These are phyloP conservation scores for Aeoliscus strigatus DNA, from an alignment of 2,797 vertebrate genomes.

Conservation along the genomic window DNA sequence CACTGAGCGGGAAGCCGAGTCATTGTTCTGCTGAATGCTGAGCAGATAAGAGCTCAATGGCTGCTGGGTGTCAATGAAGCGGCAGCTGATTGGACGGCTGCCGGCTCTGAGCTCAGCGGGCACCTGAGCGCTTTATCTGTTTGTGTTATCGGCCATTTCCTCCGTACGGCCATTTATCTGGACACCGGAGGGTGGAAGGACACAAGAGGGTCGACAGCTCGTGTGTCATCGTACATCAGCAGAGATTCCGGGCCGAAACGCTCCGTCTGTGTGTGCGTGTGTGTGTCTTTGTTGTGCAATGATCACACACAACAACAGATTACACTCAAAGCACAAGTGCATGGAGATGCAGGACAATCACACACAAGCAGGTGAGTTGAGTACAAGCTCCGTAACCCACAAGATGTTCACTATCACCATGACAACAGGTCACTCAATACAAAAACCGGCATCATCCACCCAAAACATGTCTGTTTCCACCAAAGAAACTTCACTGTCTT, in stretches of 20 bases:
- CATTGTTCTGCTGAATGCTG: slow-evolving; percentile 77
- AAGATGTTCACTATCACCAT: no score
- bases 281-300: slow-evolving; percentile 24
- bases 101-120: slow-evolving; percentile 70
- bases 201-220: slow-evolving; percentile 66
- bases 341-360: no score
- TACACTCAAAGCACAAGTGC: no score
- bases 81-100: slow-evolving; percentile 71
- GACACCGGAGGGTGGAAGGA: slow-evolving; percentile 56
- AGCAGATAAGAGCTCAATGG: slow-evolving; percentile 77
- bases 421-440: no score
- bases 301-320: no score
- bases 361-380: no score
- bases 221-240: slow-evolving; percentile 54
- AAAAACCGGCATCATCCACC: no score
- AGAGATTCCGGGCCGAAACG: slow-evolving; percentile 26
- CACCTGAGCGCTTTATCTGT: slow-evolving; percentile 75
- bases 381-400: no score
- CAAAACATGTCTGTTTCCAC: no score
- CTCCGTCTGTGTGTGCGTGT: slow-evolving; percentile 15
- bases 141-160: slow-evolving; percentile 77
- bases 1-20: slow-evolving; percentile 72
- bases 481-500: no score
- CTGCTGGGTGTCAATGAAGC: slow-evolving; percentile 69
- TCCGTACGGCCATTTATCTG: slow-evolving; percentile 69